These are phyloP conservation scores for Novumbra hubbsi DNA, from an alignment of 2,797 vertebrate species.

Conservation along the genomic window DNA sequence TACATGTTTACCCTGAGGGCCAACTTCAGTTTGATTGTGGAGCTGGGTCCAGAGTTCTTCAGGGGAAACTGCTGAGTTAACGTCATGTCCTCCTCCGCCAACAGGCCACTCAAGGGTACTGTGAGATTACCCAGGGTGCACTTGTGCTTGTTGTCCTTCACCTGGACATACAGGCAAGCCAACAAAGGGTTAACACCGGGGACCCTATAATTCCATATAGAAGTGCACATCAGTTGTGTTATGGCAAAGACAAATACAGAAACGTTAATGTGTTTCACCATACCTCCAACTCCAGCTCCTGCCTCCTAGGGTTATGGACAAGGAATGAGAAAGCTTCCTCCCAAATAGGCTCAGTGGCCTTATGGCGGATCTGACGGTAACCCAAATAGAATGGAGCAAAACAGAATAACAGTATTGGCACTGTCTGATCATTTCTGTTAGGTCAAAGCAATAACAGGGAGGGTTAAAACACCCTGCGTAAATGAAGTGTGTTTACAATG, in stretches of 20 bases:
- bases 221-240: neutral
- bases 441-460: neutral
- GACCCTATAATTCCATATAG: neutral
- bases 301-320: slow-evolving; percentile 89
- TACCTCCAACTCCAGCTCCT: slow-evolving; percentile 96
- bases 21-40: slow-evolving; percentile 91
- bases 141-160: slow-evolving; percentile 91
- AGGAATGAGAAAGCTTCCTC: slow-evolving; percentile 94
- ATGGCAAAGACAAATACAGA: neutral
- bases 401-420: neutral
- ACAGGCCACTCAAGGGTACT: slow-evolving; percentile 82
- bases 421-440: neutral
- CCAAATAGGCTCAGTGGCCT: slow-evolving; percentile 95
- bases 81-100: slow-evolving; percentile 85
- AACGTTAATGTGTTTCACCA: neutral
- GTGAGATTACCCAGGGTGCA: slow-evolving; percentile 87
- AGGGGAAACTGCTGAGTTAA: slow-evolving; percentile 88
- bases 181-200: neutral
- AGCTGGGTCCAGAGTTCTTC: slow-evolving; percentile 91
- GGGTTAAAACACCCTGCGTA: neutral
- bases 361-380: slow-evolving; percentile 83
- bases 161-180: slow-evolving; percentile 63
- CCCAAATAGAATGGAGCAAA: neutral
- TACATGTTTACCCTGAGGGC: slow-evolving; percentile 83
- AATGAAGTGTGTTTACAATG: neutral